Percentiles rank a stretch among this genome's conserved stretches.
These are phyloP conservation scores for Odontothrips loti DNA, from an alignment of 2,888 invertebrate species.

Conservation along the genomic window DNA sequence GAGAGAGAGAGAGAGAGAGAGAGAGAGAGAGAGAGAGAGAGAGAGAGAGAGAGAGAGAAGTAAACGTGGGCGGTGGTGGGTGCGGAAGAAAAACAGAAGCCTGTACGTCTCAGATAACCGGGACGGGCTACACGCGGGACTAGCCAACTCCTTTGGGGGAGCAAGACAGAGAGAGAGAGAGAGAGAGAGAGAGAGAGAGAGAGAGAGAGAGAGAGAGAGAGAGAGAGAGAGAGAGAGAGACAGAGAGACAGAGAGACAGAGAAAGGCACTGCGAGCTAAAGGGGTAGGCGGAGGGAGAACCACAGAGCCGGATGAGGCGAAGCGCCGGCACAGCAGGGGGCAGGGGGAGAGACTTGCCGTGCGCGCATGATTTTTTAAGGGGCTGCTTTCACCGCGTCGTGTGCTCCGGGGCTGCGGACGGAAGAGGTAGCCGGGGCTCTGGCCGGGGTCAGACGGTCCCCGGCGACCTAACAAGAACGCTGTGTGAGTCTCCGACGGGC, in stretches of 20 bases:
- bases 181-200: no score
- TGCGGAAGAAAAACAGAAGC: slow-evolving; percentile 15
- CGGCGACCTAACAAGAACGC: not conserved
- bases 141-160: not conserved
- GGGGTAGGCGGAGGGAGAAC: not conserved
- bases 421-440: no score
- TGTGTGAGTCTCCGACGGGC: not conserved
- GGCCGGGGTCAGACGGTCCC: no score
- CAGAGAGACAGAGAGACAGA: not conserved
- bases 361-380: not conserved
- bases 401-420: not conserved
- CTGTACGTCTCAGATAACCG: not conserved
- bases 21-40: no score
- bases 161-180: not conserved
- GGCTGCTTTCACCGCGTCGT: not conserved
- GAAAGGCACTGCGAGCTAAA: not conserved
- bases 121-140: not conserved
- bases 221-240: not conserved
- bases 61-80: not conserved
- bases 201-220: not conserved
- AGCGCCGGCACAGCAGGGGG: not conserved
- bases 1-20: not conserved
- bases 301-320: slow-evolving; percentile 6
- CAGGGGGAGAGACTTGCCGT: not conserved
- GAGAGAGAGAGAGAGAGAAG: no score